These are phyloP conservation scores for Phoxinus dragarum DNA, from an alignment of 2,797 vertebrate genomes.

Conservation along the genomic window DNA sequence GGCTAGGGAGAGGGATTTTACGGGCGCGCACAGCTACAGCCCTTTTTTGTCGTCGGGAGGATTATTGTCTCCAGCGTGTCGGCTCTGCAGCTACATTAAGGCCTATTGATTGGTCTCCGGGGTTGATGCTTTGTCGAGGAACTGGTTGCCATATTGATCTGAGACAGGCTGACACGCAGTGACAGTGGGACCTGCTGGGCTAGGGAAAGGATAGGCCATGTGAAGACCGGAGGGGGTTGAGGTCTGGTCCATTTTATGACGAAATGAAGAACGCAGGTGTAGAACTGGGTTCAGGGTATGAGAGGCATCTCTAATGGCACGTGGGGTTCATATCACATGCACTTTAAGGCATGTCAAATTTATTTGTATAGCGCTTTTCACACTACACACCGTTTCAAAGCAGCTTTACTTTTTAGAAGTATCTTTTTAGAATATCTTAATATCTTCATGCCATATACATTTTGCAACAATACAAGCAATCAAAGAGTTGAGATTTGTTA, in stretches of 20 bases:
- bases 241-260: conserved; percentile 39
- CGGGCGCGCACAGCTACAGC: conserved; percentile 49
- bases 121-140: conserved; percentile 74
- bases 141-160: conserved; percentile 75
- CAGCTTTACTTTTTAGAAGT: background rate
- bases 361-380: background rate
- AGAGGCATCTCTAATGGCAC: background rate
- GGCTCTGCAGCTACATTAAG: conserved; percentile 75
- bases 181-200: conserved; percentile 51
- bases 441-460: background rate
- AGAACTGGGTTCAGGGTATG: conserved; percentile 15
- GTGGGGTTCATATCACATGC: background rate
- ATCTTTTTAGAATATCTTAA: background rate
- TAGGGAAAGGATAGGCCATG: conserved; percentile 28
- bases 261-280: conserved; percentile 5
- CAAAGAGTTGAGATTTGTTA: background rate
- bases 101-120: conserved; percentile 76
- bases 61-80: conserved; percentile 76
- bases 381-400: background rate
- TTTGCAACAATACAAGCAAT: background rate
- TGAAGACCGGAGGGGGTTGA: conserved; percentile 14
- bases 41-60: conserved; percentile 68
- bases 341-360: background rate
- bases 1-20: conserved; percentile 48
- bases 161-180: conserved; percentile 71